Base-by-base conservation (phyloP, 2,113 vertebrate genomes). In the Archocentrus centrarchus region DNA sequence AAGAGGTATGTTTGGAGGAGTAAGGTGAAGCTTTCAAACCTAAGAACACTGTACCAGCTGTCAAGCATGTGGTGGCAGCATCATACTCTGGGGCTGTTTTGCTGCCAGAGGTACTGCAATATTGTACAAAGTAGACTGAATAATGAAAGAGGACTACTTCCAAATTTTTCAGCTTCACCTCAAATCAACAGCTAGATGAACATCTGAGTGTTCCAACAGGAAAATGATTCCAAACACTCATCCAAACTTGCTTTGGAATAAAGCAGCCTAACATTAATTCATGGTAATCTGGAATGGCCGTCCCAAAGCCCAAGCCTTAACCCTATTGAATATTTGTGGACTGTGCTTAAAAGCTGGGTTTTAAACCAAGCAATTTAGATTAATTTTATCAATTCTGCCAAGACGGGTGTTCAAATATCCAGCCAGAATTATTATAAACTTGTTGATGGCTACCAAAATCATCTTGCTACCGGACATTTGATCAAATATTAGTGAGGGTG, bases 351-450 rank as follows among this genome's bases (percentile, higher is more conserved):
- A 17, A 17, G 47, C 15, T 15, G 6, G 15, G 47, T 18, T 5
- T 63, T 6, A 63, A 63, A 39, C 61, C 35, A 63, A 63, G 20
- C 2, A 64, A n/a, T 39, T 63, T 63, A 63, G 13, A 39, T 63
- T 0, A 4, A 63, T 39, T 14, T 1, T 13, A 63, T 20, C n/a
- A 0, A 20, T 0, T 39, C 20, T 63, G 35, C 61, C 35, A 39
- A 63, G 35, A 63, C 39, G 11, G 39, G 13, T 63, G 11, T 11
- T 63, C 2, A 3, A 14, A n/a, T 63, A 39, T 63, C 1, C 61
- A 63, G 61, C 61, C 39, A n/a, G n/a, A 63, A 37, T 37, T 63
- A 35, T 63, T 18, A 61, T 15, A 61, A 0, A 11, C 11, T 4
- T 22, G 35, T 63, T 22, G 32, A 0, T 63, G 35, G 61, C 35